Base-by-base conservation (phyloP, 64 coral and sea anemone species). In the Exaiptasia diaphana region DNA sequence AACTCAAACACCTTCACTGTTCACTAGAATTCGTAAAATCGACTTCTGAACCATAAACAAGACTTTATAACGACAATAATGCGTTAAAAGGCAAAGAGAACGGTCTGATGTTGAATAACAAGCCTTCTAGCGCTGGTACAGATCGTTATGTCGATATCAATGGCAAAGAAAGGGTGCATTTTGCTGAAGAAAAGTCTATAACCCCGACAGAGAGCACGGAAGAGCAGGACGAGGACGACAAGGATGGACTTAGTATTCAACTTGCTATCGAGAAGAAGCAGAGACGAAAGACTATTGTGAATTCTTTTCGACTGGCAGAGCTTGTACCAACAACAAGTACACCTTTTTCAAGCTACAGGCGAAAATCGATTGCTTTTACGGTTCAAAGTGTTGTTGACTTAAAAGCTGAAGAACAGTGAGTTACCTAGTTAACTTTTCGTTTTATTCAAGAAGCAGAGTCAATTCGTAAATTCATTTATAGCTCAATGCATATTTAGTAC, bases 341-440 rank as follows among this genome's bases (percentile, higher is more conserved):
- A 1, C 91, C 86, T 10, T 82, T 78, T 38, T 85, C 91, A 5
- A 88, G 59, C 48, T 94, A 94, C 60, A 85, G 91, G 12, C 49
- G 86, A 77, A 94, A 94, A 67, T 94, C 91, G 12, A 65, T 88
- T 41, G 37, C 85, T 20, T 74, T 94, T 38, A 94, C 74, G 20
- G 81, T 77, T 53, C 76, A 94, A 70, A 76, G 80, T n/a, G 86
- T 94, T 13, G 82, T 94, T 32, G 86, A 94, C 31, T 21, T 56
- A 11, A 89, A 89, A 62, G 91, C 91, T 61, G 60, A 73, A 30
- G 50, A 94, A 78, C 91, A 94, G 91, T 94, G 57, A 94, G 91
- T 91, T 11, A 25, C 31, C 38, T 64, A 30, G 34, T 85, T 35
- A 71, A 5, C 38, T 70, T 14, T 20, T 10, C 21, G 28, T n/a